A percentile compares a stretch with the other conserved stretches of the same genome.
Conservation (phyloP, 2,888 invertebrate species). For the Apotomis capreana region DNA sequence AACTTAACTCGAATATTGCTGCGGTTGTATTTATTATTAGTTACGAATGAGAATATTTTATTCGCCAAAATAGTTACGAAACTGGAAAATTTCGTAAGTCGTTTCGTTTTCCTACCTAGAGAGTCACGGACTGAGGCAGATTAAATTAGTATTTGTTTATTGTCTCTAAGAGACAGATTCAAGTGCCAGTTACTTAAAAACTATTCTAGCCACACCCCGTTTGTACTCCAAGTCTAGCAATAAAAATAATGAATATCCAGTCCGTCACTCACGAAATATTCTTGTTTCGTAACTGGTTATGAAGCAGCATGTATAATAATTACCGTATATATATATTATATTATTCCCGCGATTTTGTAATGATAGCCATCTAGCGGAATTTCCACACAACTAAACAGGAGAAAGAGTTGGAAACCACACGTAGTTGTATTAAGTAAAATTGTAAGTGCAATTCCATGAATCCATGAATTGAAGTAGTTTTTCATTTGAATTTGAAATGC, state of each 20-base stretch:
- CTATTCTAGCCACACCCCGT: too few relatives aligned
- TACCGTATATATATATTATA: background rate
- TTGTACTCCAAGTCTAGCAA: too few relatives aligned
- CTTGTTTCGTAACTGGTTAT: background rate
- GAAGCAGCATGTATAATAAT: background rate
- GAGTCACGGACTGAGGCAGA: too few relatives aligned
- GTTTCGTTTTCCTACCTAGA: too few relatives aligned
- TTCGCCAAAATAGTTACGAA: too few relatives aligned
- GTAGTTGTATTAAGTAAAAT: conserved; percentile 9
- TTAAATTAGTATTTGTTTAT: too few relatives aligned
- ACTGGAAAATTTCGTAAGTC: too few relatives aligned
- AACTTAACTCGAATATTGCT: background rate
- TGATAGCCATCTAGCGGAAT: background rate
- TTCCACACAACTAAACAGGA: too few relatives aligned
- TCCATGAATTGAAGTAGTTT: background rate
- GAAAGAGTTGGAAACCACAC: background rate
- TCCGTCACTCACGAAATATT: too few relatives aligned
- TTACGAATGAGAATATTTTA: background rate
- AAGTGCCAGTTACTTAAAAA: too few relatives aligned
- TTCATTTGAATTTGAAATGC: conserved; percentile 16
- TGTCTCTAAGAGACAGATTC: too few relatives aligned
- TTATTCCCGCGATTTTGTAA: background rate
- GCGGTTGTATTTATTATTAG: background rate
- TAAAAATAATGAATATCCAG: too few relatives aligned
- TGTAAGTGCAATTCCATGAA: conserved; percentile 4